These are phyloP conservation scores for Gymnothorax javanicus DNA, from an alignment of 2,797 vertebrate genomes.

Conservation along the genomic window DNA sequence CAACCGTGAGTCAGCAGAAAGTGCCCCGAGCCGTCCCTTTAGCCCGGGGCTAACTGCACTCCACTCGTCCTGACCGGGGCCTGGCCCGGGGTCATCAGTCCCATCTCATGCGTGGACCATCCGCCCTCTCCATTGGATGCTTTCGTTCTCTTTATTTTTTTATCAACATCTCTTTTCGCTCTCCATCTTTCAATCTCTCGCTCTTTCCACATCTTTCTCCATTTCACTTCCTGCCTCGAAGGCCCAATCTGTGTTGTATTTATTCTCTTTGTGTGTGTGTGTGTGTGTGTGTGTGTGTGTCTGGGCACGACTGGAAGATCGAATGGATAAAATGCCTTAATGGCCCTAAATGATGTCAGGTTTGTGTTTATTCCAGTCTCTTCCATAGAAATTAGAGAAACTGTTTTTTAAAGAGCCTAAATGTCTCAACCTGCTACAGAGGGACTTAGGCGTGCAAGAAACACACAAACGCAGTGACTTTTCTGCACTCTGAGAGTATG, in stretches of 20 bases:
- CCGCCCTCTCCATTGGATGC: not conserved
- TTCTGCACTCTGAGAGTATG: not conserved
- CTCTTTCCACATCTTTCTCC: not conserved
- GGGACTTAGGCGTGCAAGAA: not conserved
- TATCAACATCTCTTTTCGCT: not conserved
- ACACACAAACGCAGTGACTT: not conserved
- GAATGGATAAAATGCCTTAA: not conserved
- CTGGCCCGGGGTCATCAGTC: not conserved
- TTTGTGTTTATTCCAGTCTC: not conserved
- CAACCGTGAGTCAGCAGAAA: not conserved
- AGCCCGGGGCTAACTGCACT: not conserved
- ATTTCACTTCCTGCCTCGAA: not conserved
- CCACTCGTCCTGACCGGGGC: not conserved
- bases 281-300: not conserved
- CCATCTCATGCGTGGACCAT: not conserved
- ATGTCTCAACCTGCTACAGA: not conserved
- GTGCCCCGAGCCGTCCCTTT: not conserved
- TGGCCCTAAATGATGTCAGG: not conserved
- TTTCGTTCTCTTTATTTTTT: not conserved
- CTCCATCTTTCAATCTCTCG: not conserved
- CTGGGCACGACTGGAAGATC: not conserved
- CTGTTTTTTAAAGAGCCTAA: not conserved
- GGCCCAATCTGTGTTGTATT: not conserved
- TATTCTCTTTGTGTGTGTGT: not conserved
- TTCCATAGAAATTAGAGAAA: not conserved